Evolutionary conservation across 1,140 invertebrate species (phyloP).

Genomic region (Drosophila kanapiae): DNA sequence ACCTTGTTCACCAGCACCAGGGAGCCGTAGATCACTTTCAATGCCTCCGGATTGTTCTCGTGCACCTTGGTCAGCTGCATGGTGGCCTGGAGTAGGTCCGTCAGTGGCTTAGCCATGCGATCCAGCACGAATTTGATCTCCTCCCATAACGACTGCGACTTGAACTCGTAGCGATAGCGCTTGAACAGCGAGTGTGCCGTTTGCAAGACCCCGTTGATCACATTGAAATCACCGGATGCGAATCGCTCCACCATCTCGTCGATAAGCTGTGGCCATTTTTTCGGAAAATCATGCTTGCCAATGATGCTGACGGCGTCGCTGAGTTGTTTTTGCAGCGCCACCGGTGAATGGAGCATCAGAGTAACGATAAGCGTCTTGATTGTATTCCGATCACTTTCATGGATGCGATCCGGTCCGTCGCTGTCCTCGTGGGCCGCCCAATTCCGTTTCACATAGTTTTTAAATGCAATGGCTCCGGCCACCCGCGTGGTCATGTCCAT

Average conservation of each 20-base stretch:
- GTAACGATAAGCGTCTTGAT: conserved; percentile 96
- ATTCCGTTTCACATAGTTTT: conserved; percentile 98
- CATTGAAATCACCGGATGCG: conserved; percentile 95
- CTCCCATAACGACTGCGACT: conserved; percentile 96
- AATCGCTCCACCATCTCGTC: conserved; percentile 97
- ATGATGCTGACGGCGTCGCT: conserved; percentile 98
- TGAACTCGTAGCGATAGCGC: conserved; percentile 97
- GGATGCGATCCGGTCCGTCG: conserved; percentile 93
- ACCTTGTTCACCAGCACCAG: conserved; percentile 97
- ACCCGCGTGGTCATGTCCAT: conserved; percentile 93
- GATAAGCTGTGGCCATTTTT: conserved; percentile 96
- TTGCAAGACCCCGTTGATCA: conserved; percentile 97
- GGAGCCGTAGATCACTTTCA: conserved; percentile 96
- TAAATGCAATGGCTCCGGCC: conserved; percentile 96
- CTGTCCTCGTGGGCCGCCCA: conserved; percentile 91
- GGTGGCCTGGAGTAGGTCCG: conserved; percentile 95
- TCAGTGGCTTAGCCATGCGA: conserved; percentile 96
- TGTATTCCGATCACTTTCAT: conserved; percentile 90
- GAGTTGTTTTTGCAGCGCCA: conserved; percentile 96
- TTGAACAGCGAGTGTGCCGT: conserved; percentile 99
- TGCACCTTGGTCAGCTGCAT: conserved; percentile 93
- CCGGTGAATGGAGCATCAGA: conserved; percentile 96
- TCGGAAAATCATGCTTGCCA: conserved; percentile 96
- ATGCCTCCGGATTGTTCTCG: conserved; percentile 91
- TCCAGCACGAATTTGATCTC: conserved; percentile 99